phyloP scores from a whole-genome alignment of 2,888 invertebrate species.

The Lasiommata megera region DNA sequence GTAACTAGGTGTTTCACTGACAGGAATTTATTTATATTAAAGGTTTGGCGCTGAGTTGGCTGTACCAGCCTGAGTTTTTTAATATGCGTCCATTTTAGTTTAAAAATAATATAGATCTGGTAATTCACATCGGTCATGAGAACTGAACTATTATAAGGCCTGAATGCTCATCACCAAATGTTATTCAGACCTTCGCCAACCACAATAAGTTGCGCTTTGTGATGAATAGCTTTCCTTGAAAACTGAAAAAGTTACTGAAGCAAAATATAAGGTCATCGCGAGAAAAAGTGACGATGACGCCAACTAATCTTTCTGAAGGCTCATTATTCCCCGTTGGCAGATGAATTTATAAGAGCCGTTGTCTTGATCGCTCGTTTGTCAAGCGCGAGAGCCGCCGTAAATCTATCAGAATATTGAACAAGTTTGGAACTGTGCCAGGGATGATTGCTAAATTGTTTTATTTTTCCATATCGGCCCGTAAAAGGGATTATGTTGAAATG shows the following conservation, averaged over 20 bases:
- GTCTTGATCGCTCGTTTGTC: conserved; percentile 34
- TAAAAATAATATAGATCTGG: too few species aligned
- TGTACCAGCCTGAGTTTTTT: too few species aligned
- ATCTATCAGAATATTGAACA: conserved; percentile 37
- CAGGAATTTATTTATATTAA: too few species aligned
- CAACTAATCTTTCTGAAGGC: conserved; percentile 34
- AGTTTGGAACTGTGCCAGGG: conserved; percentile 29
- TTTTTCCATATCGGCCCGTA: conserved; percentile 12
- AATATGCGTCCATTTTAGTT: too few species aligned
- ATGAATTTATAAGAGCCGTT: conserved; percentile 53
- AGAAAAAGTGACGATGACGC: conserved; percentile 20
- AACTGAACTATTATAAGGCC: too few species aligned
- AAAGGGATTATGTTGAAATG: conserved; percentile 9
- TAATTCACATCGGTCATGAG: too few species aligned
- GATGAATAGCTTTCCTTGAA: conserved; percentile 6
- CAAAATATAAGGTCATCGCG: conserved; percentile 17
- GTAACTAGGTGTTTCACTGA: too few species aligned
- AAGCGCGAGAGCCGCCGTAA: conserved; percentile 34
- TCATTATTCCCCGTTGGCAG: conserved; percentile 58
- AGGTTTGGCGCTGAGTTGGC: too few species aligned
- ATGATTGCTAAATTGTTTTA: conserved; percentile 16
- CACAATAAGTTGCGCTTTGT: background rate
- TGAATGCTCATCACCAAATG: too few species aligned
- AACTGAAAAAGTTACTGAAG: conserved; percentile 10
- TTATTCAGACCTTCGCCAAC: too few species aligned